These are phyloP conservation scores for Globicephala melas DNA, from an alignment of 2,113 vertebrate genomes.

Conservation along the genomic window DNA sequence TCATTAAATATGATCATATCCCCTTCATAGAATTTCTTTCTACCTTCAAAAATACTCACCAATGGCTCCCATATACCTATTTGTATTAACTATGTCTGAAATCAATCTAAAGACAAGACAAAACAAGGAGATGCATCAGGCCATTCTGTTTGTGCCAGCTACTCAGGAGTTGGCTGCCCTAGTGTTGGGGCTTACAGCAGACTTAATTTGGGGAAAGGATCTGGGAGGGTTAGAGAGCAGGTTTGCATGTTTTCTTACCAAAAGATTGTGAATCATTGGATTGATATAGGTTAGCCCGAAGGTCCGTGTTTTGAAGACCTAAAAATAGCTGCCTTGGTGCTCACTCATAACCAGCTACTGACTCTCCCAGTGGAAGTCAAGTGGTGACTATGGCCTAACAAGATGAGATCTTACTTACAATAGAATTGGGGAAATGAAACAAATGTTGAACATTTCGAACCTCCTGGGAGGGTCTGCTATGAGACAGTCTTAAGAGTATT, in stretches of 20 bases:
- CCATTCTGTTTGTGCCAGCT: background rate
- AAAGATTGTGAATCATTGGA: background rate
- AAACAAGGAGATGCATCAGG: background rate
- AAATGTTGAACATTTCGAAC: background rate
- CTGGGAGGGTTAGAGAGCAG: background rate
- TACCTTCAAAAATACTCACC: background rate
- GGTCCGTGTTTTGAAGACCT: background rate
- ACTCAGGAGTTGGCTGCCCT: background rate
- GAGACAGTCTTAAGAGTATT: background rate
- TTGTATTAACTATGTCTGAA: background rate
- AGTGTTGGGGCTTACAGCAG: background rate
- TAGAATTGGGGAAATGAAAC: background rate
- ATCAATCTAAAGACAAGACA: background rate
- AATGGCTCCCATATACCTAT: background rate
- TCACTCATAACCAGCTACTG: background rate
- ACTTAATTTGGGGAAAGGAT: background rate
- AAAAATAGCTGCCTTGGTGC: background rate
- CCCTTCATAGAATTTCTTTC: background rate
- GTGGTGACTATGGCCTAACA: background rate
- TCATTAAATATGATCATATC: background rate
- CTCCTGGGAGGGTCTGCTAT: background rate
- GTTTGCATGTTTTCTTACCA: background rate
- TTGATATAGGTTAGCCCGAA: background rate
- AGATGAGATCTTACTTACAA: background rate
- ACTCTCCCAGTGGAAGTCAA: background rate